Percentiles rank a stretch among this genome's conserved stretches.
phyloP scores from a whole-genome alignment of 2,888 invertebrate species.

The Tolmerus cingulatus region DNA sequence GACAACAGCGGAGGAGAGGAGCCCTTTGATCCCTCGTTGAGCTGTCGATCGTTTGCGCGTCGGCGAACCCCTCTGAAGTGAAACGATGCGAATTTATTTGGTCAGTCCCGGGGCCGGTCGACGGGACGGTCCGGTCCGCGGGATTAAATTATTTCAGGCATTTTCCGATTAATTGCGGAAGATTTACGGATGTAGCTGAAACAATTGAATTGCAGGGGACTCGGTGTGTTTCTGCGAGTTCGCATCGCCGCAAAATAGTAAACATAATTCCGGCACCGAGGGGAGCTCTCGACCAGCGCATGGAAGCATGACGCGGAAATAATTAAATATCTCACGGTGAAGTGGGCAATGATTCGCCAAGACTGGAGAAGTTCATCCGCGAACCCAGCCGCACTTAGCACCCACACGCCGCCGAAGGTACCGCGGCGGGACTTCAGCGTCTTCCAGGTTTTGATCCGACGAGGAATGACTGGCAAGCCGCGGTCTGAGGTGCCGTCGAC shows the following conservation, averaged over 20 bases:
- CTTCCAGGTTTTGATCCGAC: not conserved
- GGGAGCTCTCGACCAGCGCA: not conserved
- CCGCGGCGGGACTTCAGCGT: not conserved
- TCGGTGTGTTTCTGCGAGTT: not conserved
- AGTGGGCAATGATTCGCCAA: not conserved
- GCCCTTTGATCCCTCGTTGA: slow-evolving; percentile 3
- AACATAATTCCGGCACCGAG: not conserved
- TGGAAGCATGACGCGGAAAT: not conserved
- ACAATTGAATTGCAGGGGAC: not conserved
- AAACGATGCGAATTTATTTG: slow-evolving; percentile 18
- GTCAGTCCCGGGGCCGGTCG: not conserved
- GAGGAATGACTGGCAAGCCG: not conserved
- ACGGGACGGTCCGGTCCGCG: not conserved
- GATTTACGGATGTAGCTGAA: not conserved
- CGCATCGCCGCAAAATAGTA: not conserved
- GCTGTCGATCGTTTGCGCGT: not conserved
- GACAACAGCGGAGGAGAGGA: not conserved
- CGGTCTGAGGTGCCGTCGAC: not conserved
- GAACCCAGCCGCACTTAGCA: not conserved
- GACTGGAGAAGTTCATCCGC: not conserved
- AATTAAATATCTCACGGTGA: not conserved
- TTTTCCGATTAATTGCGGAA: not conserved
- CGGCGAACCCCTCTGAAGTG: slow-evolving; percentile 20
- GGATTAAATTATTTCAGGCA: not conserved
- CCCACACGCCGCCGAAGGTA: not conserved